Evolutionary conservation across 2,797 vertebrate species (phyloP).

Genomic region (Spinibarbus caldwelli): DNA sequence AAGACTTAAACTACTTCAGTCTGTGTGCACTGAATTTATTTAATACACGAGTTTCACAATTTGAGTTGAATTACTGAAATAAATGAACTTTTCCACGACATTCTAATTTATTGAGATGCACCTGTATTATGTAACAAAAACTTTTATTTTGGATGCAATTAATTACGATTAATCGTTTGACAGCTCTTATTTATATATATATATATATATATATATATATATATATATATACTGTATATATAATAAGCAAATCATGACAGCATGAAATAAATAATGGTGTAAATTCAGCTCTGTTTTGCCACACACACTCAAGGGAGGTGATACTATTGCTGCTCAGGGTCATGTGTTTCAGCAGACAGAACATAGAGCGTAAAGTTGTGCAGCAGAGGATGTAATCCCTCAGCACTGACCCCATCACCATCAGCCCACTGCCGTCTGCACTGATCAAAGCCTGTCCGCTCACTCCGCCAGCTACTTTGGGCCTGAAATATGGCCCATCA

Average conservation of each 20-base stretch:
- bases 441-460: conserved; percentile 72
- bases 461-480: conserved; percentile 57
- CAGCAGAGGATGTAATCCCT: conserved; percentile 61
- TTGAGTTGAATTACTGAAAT: no score
- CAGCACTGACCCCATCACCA: conserved; percentile 62
- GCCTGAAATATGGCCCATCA: conserved; percentile 67
- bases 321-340: background rate
- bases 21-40: no score
- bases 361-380: background rate
- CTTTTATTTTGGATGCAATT: no score
- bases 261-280: background rate
- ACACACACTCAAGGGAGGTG: background rate
- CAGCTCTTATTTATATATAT: no score
- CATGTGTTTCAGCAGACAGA: background rate
- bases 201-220: no score
- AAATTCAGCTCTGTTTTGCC: background rate
- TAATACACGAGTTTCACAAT: no score
- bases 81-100: no score
- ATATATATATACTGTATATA: no score
- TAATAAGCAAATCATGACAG: background rate
- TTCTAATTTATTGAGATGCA: no score
- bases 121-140: no score
- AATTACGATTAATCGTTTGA: no score
- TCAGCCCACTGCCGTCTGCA: conserved; percentile 54
- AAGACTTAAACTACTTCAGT: no score